phyloP scores from a whole-genome alignment of 35 echinoderm and acorn worm genomes.

The Lytechinus variegatus region DNA sequence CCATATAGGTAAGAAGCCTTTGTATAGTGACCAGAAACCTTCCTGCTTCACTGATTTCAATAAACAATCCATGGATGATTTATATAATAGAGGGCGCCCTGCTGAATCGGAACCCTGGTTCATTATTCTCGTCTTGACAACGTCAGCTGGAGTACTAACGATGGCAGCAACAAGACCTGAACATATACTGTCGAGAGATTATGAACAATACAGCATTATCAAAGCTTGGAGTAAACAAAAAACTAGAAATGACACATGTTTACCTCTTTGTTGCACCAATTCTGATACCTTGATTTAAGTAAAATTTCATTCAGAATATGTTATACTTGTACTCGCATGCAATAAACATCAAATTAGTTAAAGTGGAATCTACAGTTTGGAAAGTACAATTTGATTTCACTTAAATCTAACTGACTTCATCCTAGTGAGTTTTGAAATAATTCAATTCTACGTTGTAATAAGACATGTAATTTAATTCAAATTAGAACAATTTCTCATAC shows the following conservation, averaged over 20 bases:
- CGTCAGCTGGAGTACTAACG: constrained; percentile 95
- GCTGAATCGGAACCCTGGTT: constrained; percentile 81
- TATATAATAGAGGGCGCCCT: constrained; percentile 82
- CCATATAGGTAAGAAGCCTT: constrained; percentile 98
- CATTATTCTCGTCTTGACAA: constrained; percentile 96
- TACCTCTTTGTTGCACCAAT: too few relatives aligned
- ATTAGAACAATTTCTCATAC: too few relatives aligned
- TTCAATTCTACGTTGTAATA: too few relatives aligned
- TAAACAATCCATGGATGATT: constrained; percentile 93
- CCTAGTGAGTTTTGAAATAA: too few relatives aligned
- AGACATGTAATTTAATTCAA: too few relatives aligned
- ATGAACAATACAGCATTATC: background rate
- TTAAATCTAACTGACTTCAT: too few relatives aligned
- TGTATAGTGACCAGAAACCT: constrained; percentile 88
- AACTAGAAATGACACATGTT: background rate
- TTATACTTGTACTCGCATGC: too few relatives aligned
- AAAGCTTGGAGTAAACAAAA: background rate
- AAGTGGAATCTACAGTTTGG: too few relatives aligned
- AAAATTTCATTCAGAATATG: too few relatives aligned
- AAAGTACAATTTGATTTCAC: too few relatives aligned
- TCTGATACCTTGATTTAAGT: too few relatives aligned
- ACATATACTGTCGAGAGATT: constrained; percentile 57
- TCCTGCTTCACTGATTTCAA: constrained; percentile 83
- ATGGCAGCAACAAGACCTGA: constrained; percentile 89
- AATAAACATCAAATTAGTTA: too few relatives aligned